phyloP scores from a whole-genome alignment of 2,113 vertebrate genomes.

The Eublepharis macularius region DNA sequence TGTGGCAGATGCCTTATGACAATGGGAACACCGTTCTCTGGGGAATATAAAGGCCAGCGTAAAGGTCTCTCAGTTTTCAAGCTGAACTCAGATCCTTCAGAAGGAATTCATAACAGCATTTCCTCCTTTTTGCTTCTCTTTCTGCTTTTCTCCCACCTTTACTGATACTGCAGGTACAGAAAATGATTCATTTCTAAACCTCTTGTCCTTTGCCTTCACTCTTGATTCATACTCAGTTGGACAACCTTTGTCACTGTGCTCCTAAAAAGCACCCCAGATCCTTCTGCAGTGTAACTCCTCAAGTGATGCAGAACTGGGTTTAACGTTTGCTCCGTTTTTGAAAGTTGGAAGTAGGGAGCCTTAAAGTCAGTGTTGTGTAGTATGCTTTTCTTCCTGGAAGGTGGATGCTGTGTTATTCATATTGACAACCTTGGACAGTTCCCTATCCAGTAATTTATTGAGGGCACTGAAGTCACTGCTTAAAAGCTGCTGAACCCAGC shows the following conservation, averaged over 20 bases:
- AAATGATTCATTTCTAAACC: not conserved
- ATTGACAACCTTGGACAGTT: too few relatives aligned
- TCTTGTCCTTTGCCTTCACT: not conserved
- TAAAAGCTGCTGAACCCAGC: too few relatives aligned
- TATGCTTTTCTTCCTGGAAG: not conserved
- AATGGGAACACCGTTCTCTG: constrained; percentile 49
- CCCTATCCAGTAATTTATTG: too few relatives aligned
- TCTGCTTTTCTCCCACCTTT: not conserved
- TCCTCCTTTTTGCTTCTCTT: not conserved
- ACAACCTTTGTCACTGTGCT: not conserved
- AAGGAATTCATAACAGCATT: not conserved
- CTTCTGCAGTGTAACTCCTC: constrained; percentile 11
- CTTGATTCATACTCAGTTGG: not conserved
- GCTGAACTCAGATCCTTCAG: constrained; percentile 3
- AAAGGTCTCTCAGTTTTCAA: constrained; percentile 12
- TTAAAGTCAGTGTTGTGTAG: not conserved
- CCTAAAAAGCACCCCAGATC: not conserved
- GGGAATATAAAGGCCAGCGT: constrained; percentile 53
- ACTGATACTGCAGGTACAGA: not conserved
- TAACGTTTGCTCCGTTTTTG: constrained; percentile 31
- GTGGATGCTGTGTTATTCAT: not conserved
- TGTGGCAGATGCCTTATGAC: constrained; percentile 22
- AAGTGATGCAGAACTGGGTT: not conserved
- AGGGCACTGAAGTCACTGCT: too few relatives aligned
- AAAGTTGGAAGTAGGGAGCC: constrained; percentile 8